A percentile compares a stretch with the other conserved stretches of the same genome.
Evolutionary conservation across 1,140 invertebrate genomes (phyloP).

Genomic region (Drosophila rhopaloa): DNA sequence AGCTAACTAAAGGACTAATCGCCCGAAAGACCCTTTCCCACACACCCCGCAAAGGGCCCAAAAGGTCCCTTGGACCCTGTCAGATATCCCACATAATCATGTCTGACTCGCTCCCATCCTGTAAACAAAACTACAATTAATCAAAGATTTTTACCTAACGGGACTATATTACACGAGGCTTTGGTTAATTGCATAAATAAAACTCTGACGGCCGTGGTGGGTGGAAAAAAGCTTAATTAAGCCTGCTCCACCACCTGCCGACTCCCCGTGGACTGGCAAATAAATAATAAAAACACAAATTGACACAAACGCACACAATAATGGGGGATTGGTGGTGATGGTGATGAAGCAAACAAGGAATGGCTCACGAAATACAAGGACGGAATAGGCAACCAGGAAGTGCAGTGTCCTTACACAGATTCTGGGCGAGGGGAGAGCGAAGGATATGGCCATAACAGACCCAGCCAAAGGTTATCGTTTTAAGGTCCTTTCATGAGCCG

Average conservation of each 20-base stretch:
- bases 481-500: slow-evolving; percentile 14
- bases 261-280: slow-evolving; percentile 69
- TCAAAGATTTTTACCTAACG: slow-evolving; percentile 74
- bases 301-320: slow-evolving; percentile 64
- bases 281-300: slow-evolving; percentile 81
- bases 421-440: not conserved
- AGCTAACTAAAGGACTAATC: slow-evolving; percentile 56
- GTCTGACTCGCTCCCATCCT: slow-evolving; percentile 45
- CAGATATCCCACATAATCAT: slow-evolving; percentile 57
- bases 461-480: slow-evolving; percentile 67
- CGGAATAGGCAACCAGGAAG: slow-evolving; percentile 45
- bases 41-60: slow-evolving; percentile 14
- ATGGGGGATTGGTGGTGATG: slow-evolving; percentile 21
- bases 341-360: slow-evolving; percentile 32
- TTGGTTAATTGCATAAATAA: slow-evolving; percentile 83
- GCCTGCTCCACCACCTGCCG: slow-evolving; percentile 35
- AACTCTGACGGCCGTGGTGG: slow-evolving; percentile 31
- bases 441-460: not conserved
- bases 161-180: slow-evolving; percentile 75
- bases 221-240: slow-evolving; percentile 65
- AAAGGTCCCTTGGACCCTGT: slow-evolving; percentile 29
- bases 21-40: slow-evolving; percentile 33
- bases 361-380: slow-evolving; percentile 9
- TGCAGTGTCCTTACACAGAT: slow-evolving; percentile 30
- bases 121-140: slow-evolving; percentile 83